Base-by-base conservation (phyloP, 2,888 invertebrate species). In the Archips xylosteana region DNA sequence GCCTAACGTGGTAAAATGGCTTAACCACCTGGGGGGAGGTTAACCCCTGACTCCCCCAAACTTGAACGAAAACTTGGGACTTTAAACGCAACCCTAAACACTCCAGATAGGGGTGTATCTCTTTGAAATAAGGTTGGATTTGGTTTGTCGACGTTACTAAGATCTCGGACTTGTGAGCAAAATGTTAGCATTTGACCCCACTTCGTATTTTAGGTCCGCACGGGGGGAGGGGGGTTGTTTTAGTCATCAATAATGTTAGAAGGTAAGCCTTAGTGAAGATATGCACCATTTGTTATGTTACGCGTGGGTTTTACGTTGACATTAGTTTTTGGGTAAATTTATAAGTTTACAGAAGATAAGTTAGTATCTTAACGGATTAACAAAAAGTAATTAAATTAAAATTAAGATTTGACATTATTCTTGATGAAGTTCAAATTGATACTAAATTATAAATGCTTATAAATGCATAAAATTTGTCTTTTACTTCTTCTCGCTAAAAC, bases 1-100 rank as follows among this genome's bases (percentile, higher is more conserved):
- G 91, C 89, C 93, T 92, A 92, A 93, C 92, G 91, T 92, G 94
- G 93, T 93, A 86, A 92, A 92, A 92, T 87, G 90, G 90, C 91
- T 90, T 89, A 88, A 89, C 92, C 91, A 93, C 94, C 93, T 92
- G 89, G 92, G 92, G 92, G 89, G 57, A 32, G 88, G 84, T 77
- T 78, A 68, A 45, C 73, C 68, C 73, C 73, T 45, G 60, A 42
- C 74, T 61, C 76, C 75, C 72, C 71, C 74, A 76, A 75, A 75
- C 74, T 76, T 78, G 76, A 77, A 75, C 81, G 79, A 75, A 79
- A 76, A 81, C 80, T 82, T 81, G 82, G 76, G 82, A 80, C 83
- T 81, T 83, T 84, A 82, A 81, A 74, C 73, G 73, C 79, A 76
- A 13, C 36, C 51, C 0, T 0, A 0, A 0, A 0, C 68, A 76